A percentile compares a stretch with the other conserved stretches of the same genome.
Conservation (phyloP, 2,113 vertebrate genomes). For the Microcebus griseorufus region DNA sequence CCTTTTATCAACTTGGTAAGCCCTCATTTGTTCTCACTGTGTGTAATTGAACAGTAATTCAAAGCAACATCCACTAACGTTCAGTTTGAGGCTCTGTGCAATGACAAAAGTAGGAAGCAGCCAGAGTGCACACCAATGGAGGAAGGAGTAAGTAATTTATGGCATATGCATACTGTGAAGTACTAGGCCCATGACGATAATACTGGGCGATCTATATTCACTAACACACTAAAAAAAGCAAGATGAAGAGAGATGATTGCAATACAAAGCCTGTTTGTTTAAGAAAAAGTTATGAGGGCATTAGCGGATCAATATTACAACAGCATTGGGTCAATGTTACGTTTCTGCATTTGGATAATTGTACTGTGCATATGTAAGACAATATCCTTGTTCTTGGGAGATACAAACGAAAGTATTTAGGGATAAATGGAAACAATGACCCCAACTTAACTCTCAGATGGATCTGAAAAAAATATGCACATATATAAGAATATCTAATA, state of each 20-base stretch:
- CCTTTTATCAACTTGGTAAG: neutral
- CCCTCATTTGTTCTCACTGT: neutral
- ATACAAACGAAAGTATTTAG: neutral
- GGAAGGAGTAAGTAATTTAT: fast-evolving
- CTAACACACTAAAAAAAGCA: neutral
- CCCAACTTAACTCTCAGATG: neutral
- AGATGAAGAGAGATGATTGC: neutral
- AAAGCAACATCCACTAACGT: neutral
- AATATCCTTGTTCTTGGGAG: neutral
- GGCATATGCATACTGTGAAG: too few species aligned
- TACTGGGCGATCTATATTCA: neutral
- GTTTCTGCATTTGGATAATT: neutral
- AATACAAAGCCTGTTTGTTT: neutral
- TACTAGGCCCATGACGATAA: fast-evolving
- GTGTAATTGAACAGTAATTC: neutral
- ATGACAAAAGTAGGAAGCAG: neutral
- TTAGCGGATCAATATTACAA: neutral
- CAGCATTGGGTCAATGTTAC: neutral
- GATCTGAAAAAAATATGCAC: neutral
- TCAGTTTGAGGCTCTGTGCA: neutral
- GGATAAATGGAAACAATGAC: neutral
- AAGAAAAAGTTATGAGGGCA: neutral
- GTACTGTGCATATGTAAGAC: neutral
- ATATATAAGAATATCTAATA: neutral
- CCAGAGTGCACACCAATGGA: fast-evolving